Conservation (phyloP, 2,888 invertebrate genomes). For the Eurytoma californica region DNA sequence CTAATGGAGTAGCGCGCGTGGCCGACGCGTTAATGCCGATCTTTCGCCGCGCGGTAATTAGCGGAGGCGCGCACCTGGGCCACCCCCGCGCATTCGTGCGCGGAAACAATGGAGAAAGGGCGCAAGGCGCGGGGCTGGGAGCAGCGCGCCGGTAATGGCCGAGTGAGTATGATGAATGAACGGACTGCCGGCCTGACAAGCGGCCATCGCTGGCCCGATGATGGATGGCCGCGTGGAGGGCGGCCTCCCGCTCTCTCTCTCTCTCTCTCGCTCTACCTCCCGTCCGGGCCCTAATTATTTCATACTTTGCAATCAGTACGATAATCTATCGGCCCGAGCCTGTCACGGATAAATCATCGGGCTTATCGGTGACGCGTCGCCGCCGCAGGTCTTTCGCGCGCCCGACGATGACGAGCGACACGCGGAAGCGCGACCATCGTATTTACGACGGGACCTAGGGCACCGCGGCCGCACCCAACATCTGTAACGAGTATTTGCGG, state of each 20-base stretch:
- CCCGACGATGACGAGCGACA: slow-evolving; percentile 6
- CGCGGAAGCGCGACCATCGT: slow-evolving; percentile 35
- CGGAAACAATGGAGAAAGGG: slow-evolving; percentile 55
- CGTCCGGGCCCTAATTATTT: slow-evolving; percentile 73
- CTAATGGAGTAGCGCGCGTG: background rate
- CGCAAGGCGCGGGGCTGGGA: slow-evolving; percentile 63
- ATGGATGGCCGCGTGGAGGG: slow-evolving; percentile 42
- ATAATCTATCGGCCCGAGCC: slow-evolving; percentile 72
- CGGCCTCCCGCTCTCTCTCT: slow-evolving; percentile 21
- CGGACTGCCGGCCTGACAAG: slow-evolving; percentile 69
- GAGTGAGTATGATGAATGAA: slow-evolving; percentile 75
- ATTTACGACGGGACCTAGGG: slow-evolving; percentile 21
- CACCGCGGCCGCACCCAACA: background rate
- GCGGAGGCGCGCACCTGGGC: slow-evolving; percentile 67
- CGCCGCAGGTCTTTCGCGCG: background rate
- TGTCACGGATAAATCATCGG: slow-evolving; percentile 73
- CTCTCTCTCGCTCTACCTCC: slow-evolving; percentile 46
- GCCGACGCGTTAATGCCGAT: slow-evolving; percentile 21
- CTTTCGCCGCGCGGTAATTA: slow-evolving; percentile 66
- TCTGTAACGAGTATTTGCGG: slow-evolving; percentile 11
- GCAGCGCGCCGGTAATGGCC: slow-evolving; percentile 63
- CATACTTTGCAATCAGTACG: slow-evolving; percentile 75
- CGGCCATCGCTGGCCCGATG: slow-evolving; percentile 69
- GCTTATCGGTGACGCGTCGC: slow-evolving; percentile 56
- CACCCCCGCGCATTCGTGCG: background rate